Evolutionary conservation across 2,888 invertebrate species (phyloP).

Genomic region (Meteorus colon): DNA sequence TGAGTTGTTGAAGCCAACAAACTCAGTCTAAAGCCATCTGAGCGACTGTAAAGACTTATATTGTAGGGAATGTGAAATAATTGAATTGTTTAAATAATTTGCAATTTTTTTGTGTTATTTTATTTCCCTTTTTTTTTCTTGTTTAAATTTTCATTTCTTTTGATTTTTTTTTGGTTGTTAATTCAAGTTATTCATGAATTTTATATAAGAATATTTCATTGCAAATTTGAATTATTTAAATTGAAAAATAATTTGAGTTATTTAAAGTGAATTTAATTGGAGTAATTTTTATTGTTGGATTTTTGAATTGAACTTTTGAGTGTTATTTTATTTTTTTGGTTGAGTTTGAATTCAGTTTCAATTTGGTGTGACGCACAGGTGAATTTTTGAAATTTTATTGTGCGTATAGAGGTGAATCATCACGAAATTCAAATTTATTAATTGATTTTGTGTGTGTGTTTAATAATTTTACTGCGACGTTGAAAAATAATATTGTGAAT

Average conservation of each 20-base stretch:
- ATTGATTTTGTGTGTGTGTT: not conserved
- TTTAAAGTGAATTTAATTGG: too few relatives aligned
- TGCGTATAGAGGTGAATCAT: not conserved
- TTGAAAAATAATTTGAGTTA: too few relatives aligned
- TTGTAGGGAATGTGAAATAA: not conserved
- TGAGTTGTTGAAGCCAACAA: conserved; percentile 70
- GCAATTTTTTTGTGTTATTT: not conserved
- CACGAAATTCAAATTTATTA: not conserved
- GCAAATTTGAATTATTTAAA: too few relatives aligned
- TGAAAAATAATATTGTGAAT: not conserved
- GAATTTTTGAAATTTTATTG: too few relatives aligned
- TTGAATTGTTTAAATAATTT: not conserved
- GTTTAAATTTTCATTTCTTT: not conserved
- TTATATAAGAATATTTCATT: too few relatives aligned
- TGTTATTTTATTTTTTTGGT: too few relatives aligned
- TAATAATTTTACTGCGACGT: not conserved
- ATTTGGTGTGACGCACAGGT: too few relatives aligned
- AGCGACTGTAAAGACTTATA: conserved; percentile 28
- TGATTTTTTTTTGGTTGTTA: too few relatives aligned
- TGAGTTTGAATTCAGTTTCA: too few relatives aligned
- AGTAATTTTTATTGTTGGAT: too few relatives aligned
- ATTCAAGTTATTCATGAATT: too few relatives aligned
- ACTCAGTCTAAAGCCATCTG: conserved; percentile 64
- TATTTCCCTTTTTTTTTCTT: not conserved
- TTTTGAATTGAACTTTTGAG: too few relatives aligned